Percentiles rank a stretch among this genome's conserved stretches.
phyloP scores from a whole-genome alignment of 2,888 invertebrate genomes.

The Acanthosepion pharaonis region DNA sequence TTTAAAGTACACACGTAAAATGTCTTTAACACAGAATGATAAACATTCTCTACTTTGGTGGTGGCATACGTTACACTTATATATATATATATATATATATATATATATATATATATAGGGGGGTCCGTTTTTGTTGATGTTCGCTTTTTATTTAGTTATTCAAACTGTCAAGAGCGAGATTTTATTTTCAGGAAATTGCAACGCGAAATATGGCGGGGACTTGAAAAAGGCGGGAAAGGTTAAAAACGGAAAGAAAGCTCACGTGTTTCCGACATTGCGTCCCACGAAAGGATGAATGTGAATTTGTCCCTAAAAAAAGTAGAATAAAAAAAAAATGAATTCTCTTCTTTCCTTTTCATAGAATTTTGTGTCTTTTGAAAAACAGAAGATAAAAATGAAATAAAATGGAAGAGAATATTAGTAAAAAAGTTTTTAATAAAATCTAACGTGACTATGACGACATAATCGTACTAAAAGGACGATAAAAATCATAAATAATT shows the following conservation, averaged over 20 bases:
- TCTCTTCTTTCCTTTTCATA: background rate
- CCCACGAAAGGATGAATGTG: background rate
- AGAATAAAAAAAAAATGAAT: background rate
- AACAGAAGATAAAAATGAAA: background rate
- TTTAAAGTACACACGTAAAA: no score
- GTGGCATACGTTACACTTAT: no score
- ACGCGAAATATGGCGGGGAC: background rate
- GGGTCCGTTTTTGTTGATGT: no score
- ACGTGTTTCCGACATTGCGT: background rate
- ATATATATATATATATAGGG: no score
- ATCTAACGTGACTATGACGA: background rate
- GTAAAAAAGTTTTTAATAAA: background rate
- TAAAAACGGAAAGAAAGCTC: background rate
- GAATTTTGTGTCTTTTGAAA: background rate
- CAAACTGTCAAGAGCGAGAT: constrained; percentile 1
- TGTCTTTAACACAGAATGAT: no score
- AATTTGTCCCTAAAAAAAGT: background rate
- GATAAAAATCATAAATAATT: background rate
- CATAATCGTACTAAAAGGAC: background rate
- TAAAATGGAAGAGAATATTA: background rate
- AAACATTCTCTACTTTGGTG: no score
- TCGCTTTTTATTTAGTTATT: background rate
- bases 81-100: no score
- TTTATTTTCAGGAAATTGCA: background rate
- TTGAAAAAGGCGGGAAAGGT: constrained; percentile 6